phyloP scores from a whole-genome alignment of 1,140 invertebrate species.

The Agrypnia vestita region DNA sequence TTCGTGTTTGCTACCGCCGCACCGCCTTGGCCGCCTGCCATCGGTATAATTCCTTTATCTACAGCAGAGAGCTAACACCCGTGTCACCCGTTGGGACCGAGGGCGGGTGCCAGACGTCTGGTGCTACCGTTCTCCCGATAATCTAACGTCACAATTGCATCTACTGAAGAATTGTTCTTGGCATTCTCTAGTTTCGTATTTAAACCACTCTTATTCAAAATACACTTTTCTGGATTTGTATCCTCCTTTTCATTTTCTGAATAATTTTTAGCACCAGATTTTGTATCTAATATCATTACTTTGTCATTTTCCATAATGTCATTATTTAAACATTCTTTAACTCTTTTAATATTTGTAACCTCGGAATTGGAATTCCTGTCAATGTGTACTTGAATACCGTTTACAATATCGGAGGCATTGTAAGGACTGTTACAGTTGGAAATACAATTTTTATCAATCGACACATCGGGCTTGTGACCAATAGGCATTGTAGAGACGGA shows the following conservation, averaged over 20 bases:
- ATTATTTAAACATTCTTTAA: constrained; percentile 49
- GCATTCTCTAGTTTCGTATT: constrained; percentile 48
- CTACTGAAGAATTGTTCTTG: constrained; percentile 48
- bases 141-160: constrained; percentile 46
- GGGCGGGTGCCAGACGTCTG: constrained; percentile 50
- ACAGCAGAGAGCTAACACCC: constrained; percentile 40
- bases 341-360: constrained; percentile 52
- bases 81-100: constrained; percentile 56
- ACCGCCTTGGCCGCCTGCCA: constrained; percentile 26
- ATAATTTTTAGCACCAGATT: constrained; percentile 32
- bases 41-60: constrained; percentile 11
- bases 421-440: constrained; percentile 12
- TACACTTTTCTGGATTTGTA: constrained; percentile 29
- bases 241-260: constrained; percentile 42
- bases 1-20: neutral
- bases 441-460: neutral
- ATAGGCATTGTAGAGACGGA: neutral
- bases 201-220: constrained; percentile 7
- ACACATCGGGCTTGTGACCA: neutral
- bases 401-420: constrained; percentile 31
- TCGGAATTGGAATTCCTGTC: constrained; percentile 60
- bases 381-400: constrained; percentile 38
- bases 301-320: constrained; percentile 41
- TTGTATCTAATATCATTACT: constrained; percentile 46
- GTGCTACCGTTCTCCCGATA: constrained; percentile 56